These are phyloP conservation scores for Eumerus sabulonum DNA, from an alignment of 2,888 invertebrate genomes.

Conservation along the genomic window DNA sequence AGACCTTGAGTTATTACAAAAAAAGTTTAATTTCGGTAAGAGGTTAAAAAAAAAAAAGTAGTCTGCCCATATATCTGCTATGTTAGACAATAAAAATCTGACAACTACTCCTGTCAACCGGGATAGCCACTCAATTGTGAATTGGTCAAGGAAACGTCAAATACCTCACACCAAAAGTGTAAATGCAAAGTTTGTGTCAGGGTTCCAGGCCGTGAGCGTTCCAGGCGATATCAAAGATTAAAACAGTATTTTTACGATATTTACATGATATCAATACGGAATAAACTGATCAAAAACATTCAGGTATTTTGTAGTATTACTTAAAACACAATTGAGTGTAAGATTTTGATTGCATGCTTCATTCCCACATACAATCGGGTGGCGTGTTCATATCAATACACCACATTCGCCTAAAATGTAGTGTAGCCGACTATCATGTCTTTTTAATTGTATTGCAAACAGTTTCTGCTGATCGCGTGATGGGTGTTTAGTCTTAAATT, in stretches of 20 bases:
- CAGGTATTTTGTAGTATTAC: constrained; percentile 36
- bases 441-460: constrained; percentile 3
- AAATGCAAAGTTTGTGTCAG: too few relatives aligned
- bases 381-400: not conserved
- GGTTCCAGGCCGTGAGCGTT: constrained; percentile 12
- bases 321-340: not conserved
- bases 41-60: too few relatives aligned
- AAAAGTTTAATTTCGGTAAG: too few relatives aligned
- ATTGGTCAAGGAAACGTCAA: constrained; percentile 21
- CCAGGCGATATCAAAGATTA: not conserved
- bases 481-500: too few relatives aligned
- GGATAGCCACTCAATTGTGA: constrained; percentile 45
- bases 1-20: too few relatives aligned
- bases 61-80: too few relatives aligned
- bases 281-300: constrained; percentile 62
- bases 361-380: not conserved
- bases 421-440: too few relatives aligned
- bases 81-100: too few relatives aligned
- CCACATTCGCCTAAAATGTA: too few relatives aligned
- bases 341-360: not conserved
- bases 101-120: too few relatives aligned
- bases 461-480: too few relatives aligned
- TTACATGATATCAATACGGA: constrained; percentile 65
- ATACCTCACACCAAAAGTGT: constrained; percentile 1
- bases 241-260: constrained; percentile 12